Percentiles rank a stretch among this genome's conserved stretches.
Conservation (phyloP, 1,140 invertebrate genomes). For the Ooceraea biroi region DNA sequence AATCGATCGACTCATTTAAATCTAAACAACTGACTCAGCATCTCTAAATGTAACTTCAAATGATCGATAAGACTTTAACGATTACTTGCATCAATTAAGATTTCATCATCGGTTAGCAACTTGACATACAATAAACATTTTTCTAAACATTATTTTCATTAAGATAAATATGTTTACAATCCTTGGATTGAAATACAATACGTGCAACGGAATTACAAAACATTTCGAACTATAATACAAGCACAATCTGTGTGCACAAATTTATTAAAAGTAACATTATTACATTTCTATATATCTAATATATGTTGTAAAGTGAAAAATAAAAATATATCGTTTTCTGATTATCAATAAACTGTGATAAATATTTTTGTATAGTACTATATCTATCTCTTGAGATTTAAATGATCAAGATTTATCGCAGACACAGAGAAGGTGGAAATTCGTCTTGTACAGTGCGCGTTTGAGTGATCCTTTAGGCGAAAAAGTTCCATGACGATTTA, state of each 20-base stretch:
- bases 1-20: slow-evolving; percentile 33
- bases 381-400: slow-evolving; percentile 1
- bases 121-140: background rate
- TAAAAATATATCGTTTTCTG: background rate
- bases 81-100: slow-evolving; percentile 14
- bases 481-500: background rate
- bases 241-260: background rate
- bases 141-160: background rate
- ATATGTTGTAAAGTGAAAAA: background rate
- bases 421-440: background rate
- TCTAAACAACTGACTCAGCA: background rate
- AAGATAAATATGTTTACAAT: background rate
- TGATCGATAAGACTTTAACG: background rate
- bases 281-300: background rate
- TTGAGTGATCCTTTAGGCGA: background rate
- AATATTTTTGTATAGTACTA: background rate
- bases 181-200: background rate
- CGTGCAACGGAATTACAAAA: background rate
- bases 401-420: background rate
- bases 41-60: slow-evolving; percentile 5
- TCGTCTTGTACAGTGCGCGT: background rate
- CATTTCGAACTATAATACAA: background rate
- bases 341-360: background rate
- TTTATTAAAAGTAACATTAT: slow-evolving; percentile 3
- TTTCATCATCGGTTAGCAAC: background rate